These are phyloP conservation scores for Drosophila pseudotakahashii DNA, from an alignment of 2,888 invertebrate species.

Conservation along the genomic window DNA sequence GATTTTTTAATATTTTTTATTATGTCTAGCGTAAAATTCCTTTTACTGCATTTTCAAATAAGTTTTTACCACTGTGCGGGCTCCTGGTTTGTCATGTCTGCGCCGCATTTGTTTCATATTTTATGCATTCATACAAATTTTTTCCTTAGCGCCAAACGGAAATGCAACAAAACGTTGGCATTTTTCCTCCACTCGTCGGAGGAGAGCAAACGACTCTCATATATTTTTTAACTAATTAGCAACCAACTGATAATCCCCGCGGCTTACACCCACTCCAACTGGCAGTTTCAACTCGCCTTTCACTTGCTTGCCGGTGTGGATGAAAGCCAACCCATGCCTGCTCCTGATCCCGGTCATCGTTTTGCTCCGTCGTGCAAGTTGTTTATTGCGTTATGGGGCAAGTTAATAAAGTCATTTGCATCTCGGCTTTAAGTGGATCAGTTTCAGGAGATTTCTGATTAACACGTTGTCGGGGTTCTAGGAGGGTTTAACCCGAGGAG, in stretches of 20 bases:
- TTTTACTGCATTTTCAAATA: too few relatives aligned
- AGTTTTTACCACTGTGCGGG: constrained; percentile 5
- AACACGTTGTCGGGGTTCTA: not conserved
- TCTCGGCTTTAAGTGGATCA: constrained; percentile 69
- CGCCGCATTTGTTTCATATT: constrained; percentile 68
- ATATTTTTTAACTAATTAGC: constrained; percentile 82
- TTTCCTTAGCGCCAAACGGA: constrained; percentile 45
- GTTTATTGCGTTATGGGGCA: constrained; percentile 71
- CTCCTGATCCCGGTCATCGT: constrained; percentile 11
- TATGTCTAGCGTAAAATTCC: too few relatives aligned
- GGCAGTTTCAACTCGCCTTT: constrained; percentile 3
- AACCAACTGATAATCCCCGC: constrained; percentile 75
- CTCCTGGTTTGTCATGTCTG: constrained; percentile 47
- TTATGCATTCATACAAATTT: constrained; percentile 52
- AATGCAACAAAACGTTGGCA: constrained; percentile 64
- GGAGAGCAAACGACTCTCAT: constrained; percentile 64
- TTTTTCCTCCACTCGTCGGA: constrained; percentile 20
- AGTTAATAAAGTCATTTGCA: constrained; percentile 78
- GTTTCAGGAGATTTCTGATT: constrained; percentile 23
- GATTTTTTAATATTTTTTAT: too few relatives aligned
- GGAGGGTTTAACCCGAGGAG: not conserved
- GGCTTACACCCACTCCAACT: constrained; percentile 41
- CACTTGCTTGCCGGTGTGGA: constrained; percentile 5
- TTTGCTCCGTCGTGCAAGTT: constrained; percentile 54
- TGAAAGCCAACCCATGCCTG: constrained; percentile 11